Base-by-base conservation (phyloP, 2,797 vertebrate species). In the Alauda arvensis region DNA sequence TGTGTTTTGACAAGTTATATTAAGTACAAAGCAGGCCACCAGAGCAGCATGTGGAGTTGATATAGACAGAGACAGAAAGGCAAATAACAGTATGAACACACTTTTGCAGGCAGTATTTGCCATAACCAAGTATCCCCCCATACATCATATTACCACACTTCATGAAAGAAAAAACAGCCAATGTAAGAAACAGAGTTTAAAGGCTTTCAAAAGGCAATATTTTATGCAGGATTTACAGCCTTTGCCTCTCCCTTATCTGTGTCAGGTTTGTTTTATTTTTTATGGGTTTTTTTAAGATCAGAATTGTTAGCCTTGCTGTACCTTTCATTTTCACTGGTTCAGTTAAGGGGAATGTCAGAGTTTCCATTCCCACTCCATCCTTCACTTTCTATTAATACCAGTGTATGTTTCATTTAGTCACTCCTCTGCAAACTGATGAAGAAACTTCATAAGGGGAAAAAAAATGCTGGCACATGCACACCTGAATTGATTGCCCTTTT, bases 1-100 rank as follows among this genome's bases (percentile, higher is more conserved):
- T 97, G 94, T 96, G 96, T 97, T 98, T 97, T 97, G 97, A 97
- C 97, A 97, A 96, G 96, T 96, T 96, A 96, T 97, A 97, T 97
- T 97, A 97, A 97, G 96, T 97, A 97, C 96, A 97, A 97, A 97
- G 97, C 93, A 93, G 88, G 96, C 96, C 96, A 97, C 95, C 85
- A 89, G 95, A 96, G 94, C 94, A 95, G 96, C 96, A 97, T 96
- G 96, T 97, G 97, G 96, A 96, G 96, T 95, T 97, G 96, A 97
- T 97, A 94, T 91, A 97, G 95, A 59, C 57, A 76, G 93, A 96
- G 92, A 95, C 95, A 95, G 95, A 93, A 93, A 97, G 91, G 96
- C 96, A 95, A 96, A 95, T 89, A 96, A 46, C 91, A 92, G 84
- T 92, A 94, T 91, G 95, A 95, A 94, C 93, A 95, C 89, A 94